phyloP scores from a whole-genome alignment of 1,140 invertebrate genomes.

The Oncopodura yosiiana region DNA sequence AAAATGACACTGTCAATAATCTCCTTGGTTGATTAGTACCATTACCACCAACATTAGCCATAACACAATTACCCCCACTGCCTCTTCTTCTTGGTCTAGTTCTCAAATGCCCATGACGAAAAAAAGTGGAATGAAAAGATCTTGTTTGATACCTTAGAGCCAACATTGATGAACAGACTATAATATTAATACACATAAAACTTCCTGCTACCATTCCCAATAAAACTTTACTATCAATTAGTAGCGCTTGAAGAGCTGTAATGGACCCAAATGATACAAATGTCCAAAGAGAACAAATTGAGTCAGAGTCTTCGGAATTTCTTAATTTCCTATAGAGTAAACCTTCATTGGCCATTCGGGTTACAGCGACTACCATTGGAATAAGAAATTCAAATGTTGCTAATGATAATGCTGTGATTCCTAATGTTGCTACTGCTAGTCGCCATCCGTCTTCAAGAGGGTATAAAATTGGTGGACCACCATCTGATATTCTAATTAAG shows the following conservation, averaged over 20 bases:
- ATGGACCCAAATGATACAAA: slow-evolving; percentile 30
- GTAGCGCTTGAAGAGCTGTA: slow-evolving; percentile 24
- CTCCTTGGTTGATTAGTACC: slow-evolving; percentile 19
- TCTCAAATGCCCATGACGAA: slow-evolving; percentile 17
- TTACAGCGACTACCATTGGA: slow-evolving; percentile 17
- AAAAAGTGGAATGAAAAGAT: not conserved
- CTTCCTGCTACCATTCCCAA: slow-evolving; percentile 21
- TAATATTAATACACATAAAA: slow-evolving; percentile 30
- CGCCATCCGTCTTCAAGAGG: slow-evolving; percentile 30
- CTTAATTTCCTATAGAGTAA: slow-evolving; percentile 32
- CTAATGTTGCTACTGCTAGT: slow-evolving; percentile 28
- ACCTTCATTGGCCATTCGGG: slow-evolving; percentile 32
- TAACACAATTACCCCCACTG: not conserved
- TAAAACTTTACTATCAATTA: slow-evolving; percentile 32
- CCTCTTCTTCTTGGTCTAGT: slow-evolving; percentile 17
- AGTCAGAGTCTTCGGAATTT: slow-evolving; percentile 8
- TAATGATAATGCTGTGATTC: slow-evolving; percentile 29
- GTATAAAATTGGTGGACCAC: slow-evolving; percentile 33
- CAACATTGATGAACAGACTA: slow-evolving; percentile 30
- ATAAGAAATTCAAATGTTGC: slow-evolving; percentile 33
- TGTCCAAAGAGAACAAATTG: slow-evolving; percentile 23
- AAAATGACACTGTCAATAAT: slow-evolving; percentile 31
- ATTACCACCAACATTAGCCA: not conserved
- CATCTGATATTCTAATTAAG: slow-evolving; percentile 22
- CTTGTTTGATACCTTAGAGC: slow-evolving; percentile 26